Base-by-base conservation (phyloP, 1,140 invertebrate genomes). In the Semibalanus balanoides region DNA sequence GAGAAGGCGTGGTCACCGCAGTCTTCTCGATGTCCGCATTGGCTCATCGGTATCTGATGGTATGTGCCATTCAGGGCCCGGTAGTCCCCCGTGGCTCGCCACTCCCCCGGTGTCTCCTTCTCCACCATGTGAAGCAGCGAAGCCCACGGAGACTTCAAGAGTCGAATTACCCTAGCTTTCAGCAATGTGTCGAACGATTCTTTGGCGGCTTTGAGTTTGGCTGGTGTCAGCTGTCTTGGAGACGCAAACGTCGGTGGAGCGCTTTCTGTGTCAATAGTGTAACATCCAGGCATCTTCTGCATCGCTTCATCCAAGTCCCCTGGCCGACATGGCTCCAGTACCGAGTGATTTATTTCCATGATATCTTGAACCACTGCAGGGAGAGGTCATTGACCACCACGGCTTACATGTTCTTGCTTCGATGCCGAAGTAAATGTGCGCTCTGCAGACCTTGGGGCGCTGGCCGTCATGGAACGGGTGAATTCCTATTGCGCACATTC, bases 21-120 rank as follows among this genome's bases (percentile, higher is more conserved):
- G 74, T 76, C 11, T 76, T 76, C n/a, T 71, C 14, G 19, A 76
- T 30, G 74, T 76, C 76, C 73, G 35, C 17, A 40, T n/a, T 5
- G 35, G 35, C 35, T 40, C 14, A 76, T 29, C 22, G 64, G 76
- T 43, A 76, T 76, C 31, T 76, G 76, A 28, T 76, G 76, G 71
- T 76, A 76, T 28, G 76, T 74, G 25, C 19, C 27, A 28, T 74
- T 74, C 74, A 31, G 31, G 22, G 25, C 75, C 28, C 31, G 31
- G 71, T 30, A 31, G 30, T 28, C 43, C 28, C 28, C 31, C 69
- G 25, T 77, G 74, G 40, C 0, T 73, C 74, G 3, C 30, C 29
- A 69, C 35, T 40, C 35, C 5, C 35, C 35, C 17, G 35, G 35
- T 40, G 35, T 5, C 17, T 5, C 17, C 35, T 40, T 40, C 35